Conservation (phyloP, 2,888 invertebrate genomes). For the Drosophila nr. medialis region DNA sequence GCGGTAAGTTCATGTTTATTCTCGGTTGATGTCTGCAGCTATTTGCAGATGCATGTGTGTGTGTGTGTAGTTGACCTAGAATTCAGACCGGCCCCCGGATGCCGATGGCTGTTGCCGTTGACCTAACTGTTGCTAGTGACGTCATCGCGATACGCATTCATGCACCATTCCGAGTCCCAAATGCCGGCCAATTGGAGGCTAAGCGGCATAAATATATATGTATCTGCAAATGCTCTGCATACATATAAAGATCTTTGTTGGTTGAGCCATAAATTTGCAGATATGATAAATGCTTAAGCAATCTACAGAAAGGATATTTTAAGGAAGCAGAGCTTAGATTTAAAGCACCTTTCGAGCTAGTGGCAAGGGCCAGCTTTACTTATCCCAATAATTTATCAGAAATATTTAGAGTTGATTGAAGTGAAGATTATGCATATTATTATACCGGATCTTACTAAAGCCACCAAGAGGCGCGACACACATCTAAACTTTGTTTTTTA, state of each 20-base stretch:
- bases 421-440: background rate
- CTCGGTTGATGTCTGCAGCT: constrained; percentile 6
- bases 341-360: background rate
- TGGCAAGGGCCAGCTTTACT: background rate
- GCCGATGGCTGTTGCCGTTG: constrained; percentile 61
- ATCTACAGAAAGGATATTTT: background rate
- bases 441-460: background rate
- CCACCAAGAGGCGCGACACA: background rate
- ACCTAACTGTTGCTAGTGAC: constrained; percentile 70
- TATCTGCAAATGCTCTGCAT: background rate
- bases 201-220: background rate
- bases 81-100: constrained; percentile 46
- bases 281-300: background rate
- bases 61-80: constrained; percentile 67
- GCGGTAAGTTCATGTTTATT: constrained; percentile 83
- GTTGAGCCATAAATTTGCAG: background rate
- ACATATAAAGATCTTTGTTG: background rate
- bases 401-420: background rate
- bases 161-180: constrained; percentile 36
- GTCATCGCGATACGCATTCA: constrained; percentile 49
- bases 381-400: background rate
- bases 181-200: constrained; percentile 56
- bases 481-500: background rate
- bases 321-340: background rate
- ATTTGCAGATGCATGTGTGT: constrained; percentile 22